Evolutionary conservation across 2,113 vertebrate species (phyloP).

Genomic region (Calidris pygmaea): DNA sequence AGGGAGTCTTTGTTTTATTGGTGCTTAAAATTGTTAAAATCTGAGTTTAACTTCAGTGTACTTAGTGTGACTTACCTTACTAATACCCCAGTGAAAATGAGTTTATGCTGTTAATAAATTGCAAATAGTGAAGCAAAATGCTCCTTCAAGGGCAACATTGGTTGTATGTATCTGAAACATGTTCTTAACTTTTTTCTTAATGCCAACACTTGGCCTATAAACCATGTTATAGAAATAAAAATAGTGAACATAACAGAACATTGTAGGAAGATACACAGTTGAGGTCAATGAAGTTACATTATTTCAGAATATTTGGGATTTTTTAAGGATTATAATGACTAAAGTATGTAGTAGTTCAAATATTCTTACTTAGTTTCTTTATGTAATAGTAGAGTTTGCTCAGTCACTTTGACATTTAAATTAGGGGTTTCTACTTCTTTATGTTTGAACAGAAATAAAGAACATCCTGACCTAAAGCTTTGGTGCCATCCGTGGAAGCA

Average conservation of each 20-base stretch:
- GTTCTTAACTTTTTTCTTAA: not conserved
- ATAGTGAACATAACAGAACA: not conserved
- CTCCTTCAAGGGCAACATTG: not conserved
- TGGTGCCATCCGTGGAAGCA: constrained; percentile 94
- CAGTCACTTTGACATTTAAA: not conserved
- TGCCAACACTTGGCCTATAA: not conserved
- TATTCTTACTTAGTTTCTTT: not conserved
- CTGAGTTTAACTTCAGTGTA: not conserved
- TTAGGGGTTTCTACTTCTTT: not conserved
- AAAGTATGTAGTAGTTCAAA: not conserved
- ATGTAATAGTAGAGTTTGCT: not conserved
- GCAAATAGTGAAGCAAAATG: not conserved
- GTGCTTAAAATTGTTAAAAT: not conserved
- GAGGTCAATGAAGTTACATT: not conserved
- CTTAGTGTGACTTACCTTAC: not conserved
- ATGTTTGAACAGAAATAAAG: constrained; percentile 79
- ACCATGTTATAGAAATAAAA: not conserved
- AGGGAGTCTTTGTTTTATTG: not conserved
- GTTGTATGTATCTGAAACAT: not conserved
- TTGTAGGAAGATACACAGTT: not conserved
- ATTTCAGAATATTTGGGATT: not conserved
- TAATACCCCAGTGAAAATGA: not conserved
- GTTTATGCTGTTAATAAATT: not conserved
- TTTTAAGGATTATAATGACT: not conserved
- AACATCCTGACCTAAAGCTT: constrained; percentile 90